These are phyloP conservation scores for Mesocricetus auratus DNA, from an alignment of 2,113 vertebrate species.

Conservation along the genomic window DNA sequence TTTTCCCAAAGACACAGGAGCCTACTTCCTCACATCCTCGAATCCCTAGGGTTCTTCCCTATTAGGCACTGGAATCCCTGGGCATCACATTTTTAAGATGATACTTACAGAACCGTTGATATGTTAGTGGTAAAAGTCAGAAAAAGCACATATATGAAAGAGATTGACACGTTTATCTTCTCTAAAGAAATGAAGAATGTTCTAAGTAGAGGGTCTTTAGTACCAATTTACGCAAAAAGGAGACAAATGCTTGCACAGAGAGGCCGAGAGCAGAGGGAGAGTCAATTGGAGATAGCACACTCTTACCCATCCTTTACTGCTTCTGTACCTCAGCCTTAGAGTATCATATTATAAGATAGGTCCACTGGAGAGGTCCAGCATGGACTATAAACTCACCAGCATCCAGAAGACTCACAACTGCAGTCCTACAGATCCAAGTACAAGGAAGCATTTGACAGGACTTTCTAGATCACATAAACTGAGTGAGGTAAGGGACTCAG, in stretches of 20 bases:
- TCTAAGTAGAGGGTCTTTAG: not conserved
- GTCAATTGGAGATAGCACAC: not conserved
- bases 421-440: not conserved
- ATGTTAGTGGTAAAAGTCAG: not conserved
- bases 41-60: not conserved
- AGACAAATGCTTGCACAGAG: not conserved
- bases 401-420: not conserved
- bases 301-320: not conserved
- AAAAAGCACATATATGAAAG: slow-evolving; percentile 27
- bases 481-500: not conserved
- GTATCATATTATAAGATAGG: not conserved
- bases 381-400: not conserved
- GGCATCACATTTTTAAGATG: slow-evolving; percentile 10
- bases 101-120: not conserved
- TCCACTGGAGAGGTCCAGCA: not conserved
- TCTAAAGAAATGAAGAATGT: not conserved
- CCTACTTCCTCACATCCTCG: not conserved
- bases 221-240: slow-evolving; percentile 19
- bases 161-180: not conserved
- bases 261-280: not conserved
- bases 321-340: not conserved
- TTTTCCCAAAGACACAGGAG: not conserved
- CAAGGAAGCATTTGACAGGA: not conserved
- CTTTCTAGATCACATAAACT: not conserved
- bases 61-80: not conserved